A percentile compares a stretch with the other conserved stretches of the same genome.
Conservation (phyloP, 2,113 vertebrate genomes). For the Odocoileus virginianus region DNA sequence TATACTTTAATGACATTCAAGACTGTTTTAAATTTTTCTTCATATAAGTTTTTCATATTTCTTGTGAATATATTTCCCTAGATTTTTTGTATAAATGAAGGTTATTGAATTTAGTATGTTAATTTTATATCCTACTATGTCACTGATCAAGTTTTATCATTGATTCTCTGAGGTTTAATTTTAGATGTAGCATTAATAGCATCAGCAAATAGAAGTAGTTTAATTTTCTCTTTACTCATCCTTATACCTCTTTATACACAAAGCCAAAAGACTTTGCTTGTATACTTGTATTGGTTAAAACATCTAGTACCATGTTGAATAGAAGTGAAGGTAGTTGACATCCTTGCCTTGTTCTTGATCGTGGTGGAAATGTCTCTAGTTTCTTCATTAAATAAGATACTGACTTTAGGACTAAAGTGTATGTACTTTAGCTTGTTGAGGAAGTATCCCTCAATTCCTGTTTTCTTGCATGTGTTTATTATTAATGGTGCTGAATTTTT, state of each 20-base stretch:
- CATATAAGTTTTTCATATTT: background rate
- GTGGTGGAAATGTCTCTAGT: background rate
- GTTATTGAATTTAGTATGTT: background rate
- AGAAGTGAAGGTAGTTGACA: background rate
- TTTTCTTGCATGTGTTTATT: background rate
- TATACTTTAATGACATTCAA: background rate
- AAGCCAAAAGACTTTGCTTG: background rate
- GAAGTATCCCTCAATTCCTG: background rate
- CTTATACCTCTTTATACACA: background rate
- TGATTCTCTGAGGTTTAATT: background rate
- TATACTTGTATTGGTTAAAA: background rate
- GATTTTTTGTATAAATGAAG: background rate
- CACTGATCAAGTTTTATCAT: background rate
- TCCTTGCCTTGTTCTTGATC: background rate
- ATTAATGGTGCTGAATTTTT: background rate
- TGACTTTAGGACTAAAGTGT: background rate
- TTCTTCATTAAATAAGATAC: background rate
- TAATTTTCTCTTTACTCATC: background rate
- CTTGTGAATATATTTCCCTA: background rate
- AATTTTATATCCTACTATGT: background rate
- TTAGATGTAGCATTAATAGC: background rate
- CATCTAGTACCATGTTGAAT: background rate
- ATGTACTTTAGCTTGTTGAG: background rate
- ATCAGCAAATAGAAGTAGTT: background rate
- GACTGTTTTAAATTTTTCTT: background rate